Evolutionary conservation across 2,797 vertebrate genomes (phyloP).

Genomic region (Champsocephalus esox): DNA sequence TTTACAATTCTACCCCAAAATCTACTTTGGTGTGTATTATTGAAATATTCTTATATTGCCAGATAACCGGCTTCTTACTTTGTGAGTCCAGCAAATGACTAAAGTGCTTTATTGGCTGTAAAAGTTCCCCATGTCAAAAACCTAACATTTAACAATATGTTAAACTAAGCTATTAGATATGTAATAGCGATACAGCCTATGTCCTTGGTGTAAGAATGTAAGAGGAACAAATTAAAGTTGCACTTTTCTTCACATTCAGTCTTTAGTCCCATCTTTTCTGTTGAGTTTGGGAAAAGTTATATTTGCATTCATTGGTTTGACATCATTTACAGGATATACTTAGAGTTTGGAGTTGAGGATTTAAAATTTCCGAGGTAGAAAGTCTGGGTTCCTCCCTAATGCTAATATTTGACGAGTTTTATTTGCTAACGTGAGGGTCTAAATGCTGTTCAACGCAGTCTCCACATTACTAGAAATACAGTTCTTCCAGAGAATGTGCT

Average conservation of each 20-base stretch:
- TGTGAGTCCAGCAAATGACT: background rate
- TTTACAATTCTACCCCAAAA: background rate
- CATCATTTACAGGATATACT: background rate
- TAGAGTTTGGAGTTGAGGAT: background rate
- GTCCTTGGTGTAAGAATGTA: background rate
- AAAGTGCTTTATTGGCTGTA: background rate
- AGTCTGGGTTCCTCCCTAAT: background rate
- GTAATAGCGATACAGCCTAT: background rate
- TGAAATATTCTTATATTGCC: no score
- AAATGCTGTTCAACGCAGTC: no score
- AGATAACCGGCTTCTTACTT: background rate
- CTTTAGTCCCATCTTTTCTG: background rate
- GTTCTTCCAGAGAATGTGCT: background rate
- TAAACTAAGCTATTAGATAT: background rate
- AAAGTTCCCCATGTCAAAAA: background rate
- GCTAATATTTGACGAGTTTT: no score
- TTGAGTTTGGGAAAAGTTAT: background rate
- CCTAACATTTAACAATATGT: background rate
- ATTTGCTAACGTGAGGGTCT: no score
- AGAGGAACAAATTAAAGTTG: no score
- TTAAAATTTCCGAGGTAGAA: no score
- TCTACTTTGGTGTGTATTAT: no score
- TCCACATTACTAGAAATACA: background rate
- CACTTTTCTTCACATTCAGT: background rate
- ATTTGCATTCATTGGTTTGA: background rate